These are phyloP conservation scores for Hedya salicella DNA, from an alignment of 2,888 invertebrate species.

Conservation along the genomic window DNA sequence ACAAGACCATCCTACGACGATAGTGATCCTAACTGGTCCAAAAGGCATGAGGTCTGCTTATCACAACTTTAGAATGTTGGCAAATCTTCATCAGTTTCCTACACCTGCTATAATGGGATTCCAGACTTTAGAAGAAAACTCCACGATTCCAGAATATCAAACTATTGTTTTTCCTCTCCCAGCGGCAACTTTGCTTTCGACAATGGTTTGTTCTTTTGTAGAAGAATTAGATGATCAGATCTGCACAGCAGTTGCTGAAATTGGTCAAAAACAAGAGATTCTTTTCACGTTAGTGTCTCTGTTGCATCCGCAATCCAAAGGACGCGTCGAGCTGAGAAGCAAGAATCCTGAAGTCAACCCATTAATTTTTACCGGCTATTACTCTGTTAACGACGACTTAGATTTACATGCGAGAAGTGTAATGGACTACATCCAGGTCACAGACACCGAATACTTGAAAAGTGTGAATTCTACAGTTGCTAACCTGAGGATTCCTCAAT, in stretches of 20 bases:
- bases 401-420: constrained; percentile 51
- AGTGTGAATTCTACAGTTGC: constrained; percentile 49
- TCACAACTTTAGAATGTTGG: constrained; percentile 52
- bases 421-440: constrained; percentile 50
- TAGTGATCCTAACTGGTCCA: constrained; percentile 53
- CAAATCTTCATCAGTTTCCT: constrained; percentile 55
- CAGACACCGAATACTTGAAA: constrained; percentile 51
- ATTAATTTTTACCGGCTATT: constrained; percentile 56
- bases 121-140: neutral
- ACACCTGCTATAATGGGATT: constrained; percentile 57
- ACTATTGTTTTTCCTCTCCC: constrained; percentile 52
- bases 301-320: constrained; percentile 54
- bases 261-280: constrained; percentile 43
- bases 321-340: constrained; percentile 56
- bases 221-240: constrained; percentile 47
- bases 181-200: constrained; percentile 50
- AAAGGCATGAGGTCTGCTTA: constrained; percentile 45
- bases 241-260: constrained; percentile 48
- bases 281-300: constrained; percentile 16
- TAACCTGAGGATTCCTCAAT: constrained; percentile 54
- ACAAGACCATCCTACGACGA: constrained; percentile 62
- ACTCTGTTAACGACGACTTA: constrained; percentile 54
- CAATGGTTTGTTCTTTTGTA: constrained; percentile 52
- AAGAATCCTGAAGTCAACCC: constrained; percentile 56
- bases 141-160: constrained; percentile 48